Evolutionary conservation across 2,888 invertebrate genomes (phyloP).

Genomic region (Peribatodes rhomboidaria): DNA sequence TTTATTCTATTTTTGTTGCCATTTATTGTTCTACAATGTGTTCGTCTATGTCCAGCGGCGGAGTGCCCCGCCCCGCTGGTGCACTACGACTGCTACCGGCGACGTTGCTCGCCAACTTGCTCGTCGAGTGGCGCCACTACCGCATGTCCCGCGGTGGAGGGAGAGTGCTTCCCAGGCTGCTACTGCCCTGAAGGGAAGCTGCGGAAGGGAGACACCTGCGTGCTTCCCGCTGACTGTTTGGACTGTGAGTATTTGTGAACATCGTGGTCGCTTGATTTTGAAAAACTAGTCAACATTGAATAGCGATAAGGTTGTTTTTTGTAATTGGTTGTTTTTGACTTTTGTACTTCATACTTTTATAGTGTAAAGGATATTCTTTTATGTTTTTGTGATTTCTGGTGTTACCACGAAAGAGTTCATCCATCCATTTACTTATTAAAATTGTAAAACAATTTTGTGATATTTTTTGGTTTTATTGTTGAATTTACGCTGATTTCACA

Average conservation of each 20-base stretch:
- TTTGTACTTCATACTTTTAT: too few species aligned
- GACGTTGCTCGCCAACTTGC: slow-evolving; percentile 93
- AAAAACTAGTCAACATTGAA: too few species aligned
- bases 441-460: too few species aligned
- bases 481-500: too few species aligned
- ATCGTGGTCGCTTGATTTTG: background rate
- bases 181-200: slow-evolving; percentile 92
- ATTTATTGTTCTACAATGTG: background rate
- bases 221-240: slow-evolving; percentile 90
- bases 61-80: slow-evolving; percentile 91
- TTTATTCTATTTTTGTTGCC: background rate
- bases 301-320: too few species aligned
- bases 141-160: slow-evolving; percentile 86
- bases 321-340: too few species aligned
- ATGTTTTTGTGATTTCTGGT: too few species aligned
- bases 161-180: slow-evolving; percentile 93
- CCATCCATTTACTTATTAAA: too few species aligned
- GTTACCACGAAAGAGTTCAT: too few species aligned
- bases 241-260: slow-evolving; percentile 88
- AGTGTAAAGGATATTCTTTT: too few species aligned
- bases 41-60: slow-evolving; percentile 81
- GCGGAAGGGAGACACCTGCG: slow-evolving; percentile 89
- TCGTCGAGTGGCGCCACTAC: slow-evolving; percentile 80
- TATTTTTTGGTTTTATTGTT: too few species aligned
- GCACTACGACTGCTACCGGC: slow-evolving; percentile 93